A percentile compares a stretch with the other conserved stretches of the same genome.
phyloP scores from a whole-genome alignment of 2,113 vertebrate species.

The Cynocephalus volans region DNA sequence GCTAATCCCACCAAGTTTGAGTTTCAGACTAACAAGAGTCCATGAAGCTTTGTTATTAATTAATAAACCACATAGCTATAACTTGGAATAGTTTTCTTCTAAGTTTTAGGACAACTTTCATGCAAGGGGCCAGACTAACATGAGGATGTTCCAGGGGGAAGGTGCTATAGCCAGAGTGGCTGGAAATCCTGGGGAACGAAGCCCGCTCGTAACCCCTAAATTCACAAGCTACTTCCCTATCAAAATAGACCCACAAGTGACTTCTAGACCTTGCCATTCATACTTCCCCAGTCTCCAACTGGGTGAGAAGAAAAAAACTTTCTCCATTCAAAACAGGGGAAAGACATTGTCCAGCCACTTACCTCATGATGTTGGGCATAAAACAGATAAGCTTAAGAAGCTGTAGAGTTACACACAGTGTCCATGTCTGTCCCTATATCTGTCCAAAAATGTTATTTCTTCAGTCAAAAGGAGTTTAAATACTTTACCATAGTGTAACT shows the following conservation, averaged over 20 bases:
- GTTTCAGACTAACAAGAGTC: background rate
- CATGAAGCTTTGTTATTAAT: background rate
- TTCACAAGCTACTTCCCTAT: background rate
- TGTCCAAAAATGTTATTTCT: background rate
- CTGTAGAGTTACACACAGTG: background rate
- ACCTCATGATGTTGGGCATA: background rate
- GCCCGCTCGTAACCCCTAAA: background rate
- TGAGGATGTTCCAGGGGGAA: background rate
- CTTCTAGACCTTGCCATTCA: background rate
- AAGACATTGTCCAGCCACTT: background rate
- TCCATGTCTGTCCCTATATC: background rate
- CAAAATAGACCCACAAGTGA: background rate
- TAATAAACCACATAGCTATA: background rate
- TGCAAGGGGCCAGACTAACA: background rate
- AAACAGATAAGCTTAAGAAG: background rate
- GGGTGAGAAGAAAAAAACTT: background rate
- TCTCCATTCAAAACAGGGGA: background rate
- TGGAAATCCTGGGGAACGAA: background rate
- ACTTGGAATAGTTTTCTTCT: background rate
- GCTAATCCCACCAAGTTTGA: conserved; percentile 1
- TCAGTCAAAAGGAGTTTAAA: background rate
- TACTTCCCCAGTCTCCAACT: background rate
- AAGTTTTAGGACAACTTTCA: background rate
- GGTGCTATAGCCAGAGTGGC: background rate
- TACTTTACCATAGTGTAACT: background rate